phyloP scores from a whole-genome alignment of 2,113 vertebrate species.

The Rissa tridactyla region DNA sequence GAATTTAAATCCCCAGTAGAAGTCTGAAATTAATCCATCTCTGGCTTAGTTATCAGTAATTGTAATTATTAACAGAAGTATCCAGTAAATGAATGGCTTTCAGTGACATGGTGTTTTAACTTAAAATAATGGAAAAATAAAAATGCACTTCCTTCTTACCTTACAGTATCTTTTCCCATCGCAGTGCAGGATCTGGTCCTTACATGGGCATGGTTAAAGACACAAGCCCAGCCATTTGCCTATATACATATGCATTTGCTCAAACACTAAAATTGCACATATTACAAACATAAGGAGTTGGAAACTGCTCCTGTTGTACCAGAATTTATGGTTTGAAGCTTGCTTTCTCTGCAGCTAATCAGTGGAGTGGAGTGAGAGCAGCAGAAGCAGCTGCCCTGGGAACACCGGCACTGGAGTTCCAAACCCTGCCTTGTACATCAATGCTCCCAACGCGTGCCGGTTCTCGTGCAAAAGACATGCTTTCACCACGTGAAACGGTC shows the following conservation, averaged over 20 bases:
- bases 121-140: not conserved
- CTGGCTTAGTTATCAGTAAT: conserved; percentile 43
- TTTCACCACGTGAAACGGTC: not conserved
- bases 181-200: not conserved
- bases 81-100: not conserved
- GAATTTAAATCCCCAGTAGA: conserved; percentile 45
- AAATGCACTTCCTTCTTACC: not conserved
- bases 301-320: not conserved
- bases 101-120: not conserved
- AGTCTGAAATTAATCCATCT: conserved; percentile 43
- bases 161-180: not conserved
- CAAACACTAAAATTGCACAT: not conserved
- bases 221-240: not conserved
- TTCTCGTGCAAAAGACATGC: not conserved
- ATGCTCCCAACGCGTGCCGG: accelerated
- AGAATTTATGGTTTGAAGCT: not conserved
- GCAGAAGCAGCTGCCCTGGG: not conserved
- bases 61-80: conserved; percentile 56
- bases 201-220: not conserved
- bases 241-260: not conserved
- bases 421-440: not conserved
- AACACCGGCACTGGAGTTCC: not conserved
- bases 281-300: not conserved
- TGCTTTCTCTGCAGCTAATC: not conserved
- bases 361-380: accelerated